Evolutionary conservation across 2,113 vertebrate genomes (phyloP).

Genomic region (Cyprinodon brontotheroides): DNA sequence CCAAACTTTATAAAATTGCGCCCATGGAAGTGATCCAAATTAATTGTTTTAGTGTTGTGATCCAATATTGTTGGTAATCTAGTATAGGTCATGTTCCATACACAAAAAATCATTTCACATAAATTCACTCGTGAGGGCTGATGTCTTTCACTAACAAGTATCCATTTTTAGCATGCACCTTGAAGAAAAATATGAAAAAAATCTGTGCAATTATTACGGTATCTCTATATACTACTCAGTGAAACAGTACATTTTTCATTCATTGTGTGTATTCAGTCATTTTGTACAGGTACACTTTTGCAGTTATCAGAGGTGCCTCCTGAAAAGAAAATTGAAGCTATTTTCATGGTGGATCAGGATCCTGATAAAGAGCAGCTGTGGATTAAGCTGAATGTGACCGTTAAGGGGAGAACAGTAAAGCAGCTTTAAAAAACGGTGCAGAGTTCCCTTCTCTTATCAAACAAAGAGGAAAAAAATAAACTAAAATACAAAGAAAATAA

Average conservation of each 20-base stretch:
- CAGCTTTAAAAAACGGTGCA: conserved; percentile 16
- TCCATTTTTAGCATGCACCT: not conserved
- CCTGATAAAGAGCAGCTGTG: conserved; percentile 31
- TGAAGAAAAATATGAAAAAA: not conserved
- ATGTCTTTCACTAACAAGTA: not conserved
- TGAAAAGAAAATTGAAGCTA: conserved; percentile 28
- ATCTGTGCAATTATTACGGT: too few species aligned
- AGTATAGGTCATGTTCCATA: too few species aligned
- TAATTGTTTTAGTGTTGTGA: too few species aligned
- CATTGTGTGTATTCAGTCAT: conserved; percentile 5
- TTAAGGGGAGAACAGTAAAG: conserved; percentile 7
- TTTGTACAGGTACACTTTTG: conserved; percentile 9
- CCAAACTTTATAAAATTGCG: too few species aligned
- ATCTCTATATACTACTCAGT: not conserved
- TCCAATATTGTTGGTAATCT: too few species aligned
- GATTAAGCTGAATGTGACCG: conserved; percentile 12
- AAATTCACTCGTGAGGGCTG: too few species aligned
- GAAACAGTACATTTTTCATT: not conserved
- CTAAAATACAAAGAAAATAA: too few species aligned
- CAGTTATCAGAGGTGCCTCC: conserved; percentile 17
- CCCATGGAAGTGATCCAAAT: too few species aligned
- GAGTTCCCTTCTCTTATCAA: not conserved
- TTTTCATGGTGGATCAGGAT: conserved; percentile 40
- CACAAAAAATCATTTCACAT: too few species aligned
- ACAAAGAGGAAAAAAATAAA: conserved; percentile 3